phyloP scores from a whole-genome alignment of 2,797 vertebrate species.

The Jordanella pulchra region DNA sequence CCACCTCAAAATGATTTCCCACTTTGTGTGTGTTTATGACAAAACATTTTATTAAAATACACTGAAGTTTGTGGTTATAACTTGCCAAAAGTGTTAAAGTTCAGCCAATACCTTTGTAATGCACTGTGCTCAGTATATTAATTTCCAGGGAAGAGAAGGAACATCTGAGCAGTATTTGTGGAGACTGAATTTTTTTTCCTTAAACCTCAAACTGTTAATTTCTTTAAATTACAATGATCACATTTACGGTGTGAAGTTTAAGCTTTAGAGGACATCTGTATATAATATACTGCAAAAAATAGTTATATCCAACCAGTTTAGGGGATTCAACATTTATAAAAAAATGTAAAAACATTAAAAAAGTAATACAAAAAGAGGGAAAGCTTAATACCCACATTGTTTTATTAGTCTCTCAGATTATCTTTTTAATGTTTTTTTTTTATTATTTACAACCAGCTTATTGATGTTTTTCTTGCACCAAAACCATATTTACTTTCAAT shows the following conservation, averaged over 20 bases:
- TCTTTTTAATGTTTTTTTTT: constrained; percentile 25
- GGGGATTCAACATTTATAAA: constrained; percentile 5
- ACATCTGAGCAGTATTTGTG: constrained; percentile 72
- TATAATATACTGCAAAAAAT: constrained; percentile 25
- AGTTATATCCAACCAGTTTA: constrained; percentile 34
- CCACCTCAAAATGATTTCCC: not conserved
- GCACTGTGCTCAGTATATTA: not conserved
- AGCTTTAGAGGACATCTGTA: constrained; percentile 31
- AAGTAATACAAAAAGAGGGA: constrained; percentile 24
- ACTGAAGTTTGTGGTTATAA: not conserved
- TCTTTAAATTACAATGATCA: constrained; percentile 25
- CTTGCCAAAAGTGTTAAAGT: not conserved
- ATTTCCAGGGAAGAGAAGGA: constrained; percentile 39
- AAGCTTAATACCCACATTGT: constrained; percentile 41
- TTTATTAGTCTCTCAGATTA: constrained; percentile 19
- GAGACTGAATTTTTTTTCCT: constrained; percentile 31
- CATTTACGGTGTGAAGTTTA: constrained; percentile 37
- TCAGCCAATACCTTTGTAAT: not conserved
- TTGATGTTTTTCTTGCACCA: constrained; percentile 32
- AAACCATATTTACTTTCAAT: constrained; percentile 60
- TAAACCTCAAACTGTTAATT: constrained; percentile 43
- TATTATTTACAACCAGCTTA: constrained; percentile 20
- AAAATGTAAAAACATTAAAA: constrained; percentile 11
- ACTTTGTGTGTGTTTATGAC: too few relatives aligned
- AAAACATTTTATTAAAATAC: not conserved